Conservation (phyloP, 2,113 vertebrate species). For the Cygnus atratus region DNA sequence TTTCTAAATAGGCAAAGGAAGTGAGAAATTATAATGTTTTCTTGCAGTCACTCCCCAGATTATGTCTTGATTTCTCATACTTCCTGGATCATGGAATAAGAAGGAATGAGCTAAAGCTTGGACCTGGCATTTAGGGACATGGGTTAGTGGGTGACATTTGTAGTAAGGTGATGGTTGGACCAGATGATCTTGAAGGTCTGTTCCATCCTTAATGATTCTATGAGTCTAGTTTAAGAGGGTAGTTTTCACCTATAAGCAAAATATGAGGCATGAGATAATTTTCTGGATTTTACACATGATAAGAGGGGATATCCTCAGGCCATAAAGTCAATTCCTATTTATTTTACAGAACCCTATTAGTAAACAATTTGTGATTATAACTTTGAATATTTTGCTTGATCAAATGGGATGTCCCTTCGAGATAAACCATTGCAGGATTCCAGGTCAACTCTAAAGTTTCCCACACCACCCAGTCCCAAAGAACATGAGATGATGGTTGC, state of each 20-base stretch:
- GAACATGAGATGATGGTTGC: background rate
- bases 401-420: background rate
- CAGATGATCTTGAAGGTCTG: too few species aligned
- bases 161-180: too few species aligned
- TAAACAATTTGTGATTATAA: background rate
- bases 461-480: background rate
- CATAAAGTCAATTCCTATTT: background rate
- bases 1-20: slow-evolving; percentile 3
- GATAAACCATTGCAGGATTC: background rate
- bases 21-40: background rate
- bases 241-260: background rate
- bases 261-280: background rate
- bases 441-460: background rate
- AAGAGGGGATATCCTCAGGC: background rate
- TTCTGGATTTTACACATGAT: background rate
- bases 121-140: too few species aligned
- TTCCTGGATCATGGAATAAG: background rate
- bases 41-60: background rate
- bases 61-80: background rate
- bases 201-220: too few species aligned
- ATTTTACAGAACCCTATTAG: background rate
- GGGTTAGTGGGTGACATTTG: too few species aligned
- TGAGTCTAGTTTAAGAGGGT: background rate
- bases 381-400: background rate
- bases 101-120: background rate